Evolutionary conservation across 1,140 invertebrate genomes (phyloP).

Genomic region (Stegodyphus dumicola): DNA sequence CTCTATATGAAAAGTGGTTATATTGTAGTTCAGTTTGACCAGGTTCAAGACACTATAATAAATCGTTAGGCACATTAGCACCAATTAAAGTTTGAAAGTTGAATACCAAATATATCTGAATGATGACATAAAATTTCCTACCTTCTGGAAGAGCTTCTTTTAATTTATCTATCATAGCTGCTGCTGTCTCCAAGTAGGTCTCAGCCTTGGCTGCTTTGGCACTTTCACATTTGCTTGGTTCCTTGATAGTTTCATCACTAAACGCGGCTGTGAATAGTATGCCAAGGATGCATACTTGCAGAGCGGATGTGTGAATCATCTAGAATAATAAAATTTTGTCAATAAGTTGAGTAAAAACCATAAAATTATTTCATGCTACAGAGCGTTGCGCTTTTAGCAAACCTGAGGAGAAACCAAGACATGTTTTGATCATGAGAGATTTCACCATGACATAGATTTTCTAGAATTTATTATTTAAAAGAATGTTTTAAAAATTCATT

Average conservation of each 20-base stretch:
- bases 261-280: neutral
- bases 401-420: too few species aligned
- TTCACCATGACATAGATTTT: too few species aligned
- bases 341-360: neutral
- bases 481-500: too few species aligned
- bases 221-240: neutral
- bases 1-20: neutral
- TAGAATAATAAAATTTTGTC: neutral
- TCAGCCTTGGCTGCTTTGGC: slow-evolving; percentile 13
- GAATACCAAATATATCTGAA: neutral
- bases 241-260: neutral
- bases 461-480: too few species aligned
- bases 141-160: slow-evolving; percentile 37
- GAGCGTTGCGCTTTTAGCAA: too few species aligned
- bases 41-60: neutral
- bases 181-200: slow-evolving; percentile 38
- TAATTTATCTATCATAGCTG: slow-evolving; percentile 15
- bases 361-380: neutral
- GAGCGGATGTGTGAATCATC: neutral
- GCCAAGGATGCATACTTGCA: neutral
- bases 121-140: neutral
- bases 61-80: neutral
- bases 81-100: neutral
- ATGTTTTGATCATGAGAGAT: too few species aligned
- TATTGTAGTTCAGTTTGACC: neutral